phyloP scores from a whole-genome alignment of 2,888 invertebrate species.

The Cataglyphis albicans region DNA sequence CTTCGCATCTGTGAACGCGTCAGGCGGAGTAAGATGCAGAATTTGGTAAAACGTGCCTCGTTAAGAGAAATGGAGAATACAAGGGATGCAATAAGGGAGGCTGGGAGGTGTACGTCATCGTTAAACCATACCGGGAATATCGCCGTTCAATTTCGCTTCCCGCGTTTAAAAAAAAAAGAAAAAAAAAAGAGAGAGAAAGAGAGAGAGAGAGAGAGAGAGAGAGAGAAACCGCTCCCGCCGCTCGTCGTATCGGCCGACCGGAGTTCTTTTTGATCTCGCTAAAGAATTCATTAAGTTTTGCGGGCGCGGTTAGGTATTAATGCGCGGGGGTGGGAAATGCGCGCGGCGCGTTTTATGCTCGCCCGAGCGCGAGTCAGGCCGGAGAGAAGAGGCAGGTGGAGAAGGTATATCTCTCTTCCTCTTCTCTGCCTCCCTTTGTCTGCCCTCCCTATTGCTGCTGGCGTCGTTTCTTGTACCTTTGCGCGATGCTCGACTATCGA shows the following conservation, averaged over 20 bases:
- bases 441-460: conserved; percentile 46
- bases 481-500: conserved; percentile 70
- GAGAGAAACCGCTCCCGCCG: conserved; percentile 49
- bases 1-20: conserved; percentile 65
- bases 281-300: conserved; percentile 86
- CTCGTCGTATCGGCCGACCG: conserved; percentile 71
- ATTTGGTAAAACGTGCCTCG: conserved; percentile 73
- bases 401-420: conserved; percentile 67
- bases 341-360: conserved; percentile 82
- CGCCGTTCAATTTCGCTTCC: conserved; percentile 80
- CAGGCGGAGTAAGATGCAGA: conserved; percentile 54
- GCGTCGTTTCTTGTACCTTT: conserved; percentile 63
- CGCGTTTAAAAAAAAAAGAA: conserved; percentile 65
- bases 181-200: conserved; percentile 24
- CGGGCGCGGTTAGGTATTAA: conserved; percentile 85
- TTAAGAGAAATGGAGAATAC: conserved; percentile 71
- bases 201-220: conserved; percentile 18
- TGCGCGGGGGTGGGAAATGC: conserved; percentile 83
- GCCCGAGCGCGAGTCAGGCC: conserved; percentile 69
- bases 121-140: conserved; percentile 82
- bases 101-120: conserved; percentile 74
- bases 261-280: conserved; percentile 85
- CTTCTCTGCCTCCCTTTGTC: conserved; percentile 71
- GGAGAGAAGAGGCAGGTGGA: conserved; percentile 66
- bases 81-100: conserved; percentile 67